Evolutionary conservation across 2,113 vertebrate genomes (phyloP).

Genomic region (Grus americana): DNA sequence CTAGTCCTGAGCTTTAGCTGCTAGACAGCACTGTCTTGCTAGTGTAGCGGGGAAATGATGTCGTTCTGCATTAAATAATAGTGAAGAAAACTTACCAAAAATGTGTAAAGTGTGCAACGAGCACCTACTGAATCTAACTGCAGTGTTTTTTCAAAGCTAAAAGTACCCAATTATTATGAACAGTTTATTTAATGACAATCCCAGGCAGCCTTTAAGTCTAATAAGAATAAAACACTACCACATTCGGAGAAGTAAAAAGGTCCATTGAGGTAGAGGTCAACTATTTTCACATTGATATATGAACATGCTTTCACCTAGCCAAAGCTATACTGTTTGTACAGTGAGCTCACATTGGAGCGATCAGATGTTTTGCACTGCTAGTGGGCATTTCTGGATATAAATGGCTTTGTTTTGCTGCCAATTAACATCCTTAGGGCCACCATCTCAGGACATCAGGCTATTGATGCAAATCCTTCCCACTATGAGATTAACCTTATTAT

Average conservation of each 20-base stretch:
- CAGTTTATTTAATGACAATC: not conserved
- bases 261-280: not conserved
- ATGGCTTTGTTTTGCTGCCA: conserved; percentile 34
- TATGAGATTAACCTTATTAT: not conserved
- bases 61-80: not conserved
- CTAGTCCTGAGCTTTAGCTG: not conserved
- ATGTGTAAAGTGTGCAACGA: not conserved
- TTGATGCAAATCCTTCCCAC: not conserved
- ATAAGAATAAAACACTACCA: not conserved
- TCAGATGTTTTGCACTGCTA: conserved; percentile 7
- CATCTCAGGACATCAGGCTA: not conserved
- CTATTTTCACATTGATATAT: not conserved
- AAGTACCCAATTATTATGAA: not conserved
- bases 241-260: not conserved
- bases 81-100: not conserved
- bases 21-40: not conserved
- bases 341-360: not conserved
- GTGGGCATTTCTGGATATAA: not conserved
- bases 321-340: not conserved
- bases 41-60: not conserved
- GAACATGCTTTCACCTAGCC: not conserved
- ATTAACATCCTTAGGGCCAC: not conserved
- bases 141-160: not conserved
- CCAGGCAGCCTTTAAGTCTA: not conserved
- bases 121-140: not conserved